phyloP scores from a whole-genome alignment of 1,140 invertebrate species.

The Bombus confusus region DNA sequence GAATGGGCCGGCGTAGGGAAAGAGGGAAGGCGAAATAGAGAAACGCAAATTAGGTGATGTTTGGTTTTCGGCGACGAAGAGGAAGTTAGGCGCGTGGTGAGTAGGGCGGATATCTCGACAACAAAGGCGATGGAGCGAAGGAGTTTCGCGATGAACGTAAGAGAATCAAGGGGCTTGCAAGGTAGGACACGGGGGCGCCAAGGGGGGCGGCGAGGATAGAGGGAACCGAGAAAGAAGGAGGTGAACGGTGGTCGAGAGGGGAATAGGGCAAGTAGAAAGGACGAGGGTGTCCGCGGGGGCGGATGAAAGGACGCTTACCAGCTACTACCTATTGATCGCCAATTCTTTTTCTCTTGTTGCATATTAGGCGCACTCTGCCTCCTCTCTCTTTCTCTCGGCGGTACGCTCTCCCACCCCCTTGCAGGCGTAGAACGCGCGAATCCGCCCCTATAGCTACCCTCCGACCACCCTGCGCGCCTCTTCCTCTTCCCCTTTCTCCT shows the following conservation, averaged over 20 bases:
- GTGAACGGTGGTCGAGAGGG: slow-evolving; percentile 61
- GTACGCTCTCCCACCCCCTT: slow-evolving; percentile 57
- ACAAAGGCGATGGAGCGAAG: slow-evolving; percentile 65
- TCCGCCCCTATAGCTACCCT: slow-evolving; percentile 73
- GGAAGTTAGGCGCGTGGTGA: slow-evolving; percentile 46
- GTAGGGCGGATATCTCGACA: slow-evolving; percentile 63
- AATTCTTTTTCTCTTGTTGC: slow-evolving; percentile 83
- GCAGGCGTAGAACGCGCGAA: slow-evolving; percentile 72
- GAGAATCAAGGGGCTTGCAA: slow-evolving; percentile 56
- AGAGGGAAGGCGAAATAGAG: slow-evolving; percentile 9
- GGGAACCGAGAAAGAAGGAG: slow-evolving; percentile 66
- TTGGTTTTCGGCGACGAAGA: slow-evolving; percentile 56
- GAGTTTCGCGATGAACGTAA: slow-evolving; percentile 66
- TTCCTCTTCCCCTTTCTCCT: slow-evolving; percentile 42
- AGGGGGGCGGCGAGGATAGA: slow-evolving; percentile 49
- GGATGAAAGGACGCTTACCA: slow-evolving; percentile 83
- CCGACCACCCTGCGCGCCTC: slow-evolving; percentile 50
- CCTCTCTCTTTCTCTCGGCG: slow-evolving; percentile 67
- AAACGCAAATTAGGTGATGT: slow-evolving; percentile 56
- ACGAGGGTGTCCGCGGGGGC: slow-evolving; percentile 76
- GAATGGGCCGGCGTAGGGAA: background rate
- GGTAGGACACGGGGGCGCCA: slow-evolving; percentile 33
- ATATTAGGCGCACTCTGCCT: slow-evolving; percentile 81
- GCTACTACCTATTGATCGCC: slow-evolving; percentile 83
- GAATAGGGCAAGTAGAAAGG: slow-evolving; percentile 74